Conservation (phyloP, 1,140 invertebrate species). For the Metopolophium dirhodum region DNA sequence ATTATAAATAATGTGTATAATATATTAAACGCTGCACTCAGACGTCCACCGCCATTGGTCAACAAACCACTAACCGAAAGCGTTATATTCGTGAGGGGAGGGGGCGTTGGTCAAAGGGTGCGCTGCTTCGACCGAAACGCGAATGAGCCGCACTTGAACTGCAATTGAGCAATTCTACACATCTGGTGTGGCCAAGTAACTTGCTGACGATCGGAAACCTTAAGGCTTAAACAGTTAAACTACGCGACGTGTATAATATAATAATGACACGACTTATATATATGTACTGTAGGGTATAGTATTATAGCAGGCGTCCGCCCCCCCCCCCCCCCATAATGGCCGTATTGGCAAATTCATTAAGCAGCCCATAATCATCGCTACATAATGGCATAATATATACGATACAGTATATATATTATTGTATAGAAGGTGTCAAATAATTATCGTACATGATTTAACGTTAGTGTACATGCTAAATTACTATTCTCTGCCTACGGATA, state of each 20-base stretch:
- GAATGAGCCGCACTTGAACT: constrained; percentile 19
- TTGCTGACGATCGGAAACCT: neutral
- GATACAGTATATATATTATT: too few species aligned
- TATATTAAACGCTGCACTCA: neutral
- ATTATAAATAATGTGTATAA: neutral
- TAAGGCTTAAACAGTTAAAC: neutral
- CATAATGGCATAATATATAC: neutral
- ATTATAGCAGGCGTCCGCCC: neutral
- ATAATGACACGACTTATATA: neutral
- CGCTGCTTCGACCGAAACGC: neutral
- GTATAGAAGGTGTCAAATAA: neutral
- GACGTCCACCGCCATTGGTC: constrained; percentile 25
- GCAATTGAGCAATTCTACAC: neutral
- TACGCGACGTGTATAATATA: neutral
- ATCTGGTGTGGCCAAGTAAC: constrained; percentile 19
- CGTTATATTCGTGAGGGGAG: neutral
- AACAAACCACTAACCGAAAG: constrained; percentile 8
- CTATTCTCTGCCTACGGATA: neutral
- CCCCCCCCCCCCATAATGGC: neutral
- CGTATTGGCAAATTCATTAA: constrained; percentile 17
- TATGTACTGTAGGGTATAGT: neutral
- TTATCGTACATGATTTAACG: neutral
- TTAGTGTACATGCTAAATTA: neutral
- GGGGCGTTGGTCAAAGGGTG: constrained; percentile 30
- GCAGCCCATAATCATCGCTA: neutral